Base-by-base conservation (phyloP, 35 echinoderm and acorn worm species). In the Holothuria glaberrima region DNA sequence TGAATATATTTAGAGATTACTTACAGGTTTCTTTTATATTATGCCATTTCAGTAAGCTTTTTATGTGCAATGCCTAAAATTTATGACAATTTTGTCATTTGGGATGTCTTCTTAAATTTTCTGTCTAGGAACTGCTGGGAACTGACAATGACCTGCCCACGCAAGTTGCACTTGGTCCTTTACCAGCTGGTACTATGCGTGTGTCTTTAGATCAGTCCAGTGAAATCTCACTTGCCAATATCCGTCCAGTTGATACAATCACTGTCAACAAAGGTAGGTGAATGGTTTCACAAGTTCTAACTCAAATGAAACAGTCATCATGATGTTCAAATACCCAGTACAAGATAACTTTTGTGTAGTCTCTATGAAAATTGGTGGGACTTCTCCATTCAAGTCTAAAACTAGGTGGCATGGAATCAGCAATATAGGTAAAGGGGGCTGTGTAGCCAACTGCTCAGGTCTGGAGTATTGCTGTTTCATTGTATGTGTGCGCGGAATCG, bases 191-290 rank as follows among this genome's bases (percentile, higher is more conserved):
- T 26, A 26, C 38, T 17, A 48, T 18, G 20, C 74, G 50, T 20
- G 50, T n/a, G 38, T 48, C 45, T 26, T 35, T 78, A 27, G 38
- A 48, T 18, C 74, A 78, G 50, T 13, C 80, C n/a, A 33, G n/a
- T 19, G 80, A 84, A 32, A 64, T 84, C 48, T 64, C 54, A 6
- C 80, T 84, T 21, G 26, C 80, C 29, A 84, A 84, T 33, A 59
- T 84, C 59, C 80, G 33, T 24, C 80, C 80, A 32, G 80, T 84
- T 12, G 80, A 84, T 35, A 84, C 80, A 34, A 84, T 84, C 12
- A 84, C 80, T 19, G 80, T 84, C 7, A 84, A 83, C 85, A 80
- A 75, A 91, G 90, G 94, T 95, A 38, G 75, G 92, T 83, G 12
- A 59, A 33, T 26, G 7, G 4, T 33, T 2, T 41, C 36, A 41